Conservation (phyloP, 2,113 vertebrate genomes). For the Polyodon spathula region DNA sequence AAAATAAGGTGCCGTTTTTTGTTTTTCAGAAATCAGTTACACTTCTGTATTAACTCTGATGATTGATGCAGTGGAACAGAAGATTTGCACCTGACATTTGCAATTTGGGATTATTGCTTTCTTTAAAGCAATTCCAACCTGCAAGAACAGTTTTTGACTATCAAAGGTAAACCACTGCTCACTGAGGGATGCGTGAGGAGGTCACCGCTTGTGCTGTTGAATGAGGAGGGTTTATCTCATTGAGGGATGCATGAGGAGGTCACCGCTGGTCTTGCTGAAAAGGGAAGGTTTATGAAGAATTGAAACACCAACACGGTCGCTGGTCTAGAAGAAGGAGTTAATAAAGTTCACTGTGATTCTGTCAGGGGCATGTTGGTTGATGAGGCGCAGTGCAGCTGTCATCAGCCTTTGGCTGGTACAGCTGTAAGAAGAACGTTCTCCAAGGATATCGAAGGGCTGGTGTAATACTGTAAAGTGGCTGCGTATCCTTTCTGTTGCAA, state of each 20-base stretch:
- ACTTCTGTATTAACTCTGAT: constrained; percentile 29
- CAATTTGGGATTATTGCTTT: constrained; percentile 9
- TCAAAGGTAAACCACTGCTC: too few species aligned
- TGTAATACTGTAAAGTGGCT: constrained; percentile 61
- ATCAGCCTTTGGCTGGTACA: constrained; percentile 37
- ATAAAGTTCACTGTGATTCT: neutral
- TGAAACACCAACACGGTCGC: too few species aligned
- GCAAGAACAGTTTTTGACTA: too few species aligned
- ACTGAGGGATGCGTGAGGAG: too few species aligned
- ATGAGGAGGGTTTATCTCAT: too few species aligned
- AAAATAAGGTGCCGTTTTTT: neutral
- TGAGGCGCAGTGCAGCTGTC: neutral
- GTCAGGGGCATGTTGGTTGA: neutral
- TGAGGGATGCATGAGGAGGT: too few species aligned
- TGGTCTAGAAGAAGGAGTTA: too few species aligned
- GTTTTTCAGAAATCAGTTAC: constrained; percentile 26
- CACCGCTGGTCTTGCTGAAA: too few species aligned
- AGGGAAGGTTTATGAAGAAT: too few species aligned
- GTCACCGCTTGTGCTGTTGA: too few species aligned
- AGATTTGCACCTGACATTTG: constrained; percentile 15
- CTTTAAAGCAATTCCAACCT: neutral
- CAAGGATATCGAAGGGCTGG: constrained; percentile 63
- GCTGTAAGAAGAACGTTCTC: constrained; percentile 91
- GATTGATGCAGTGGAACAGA: constrained; percentile 13
- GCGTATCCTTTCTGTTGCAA: constrained; percentile 63